These are phyloP conservation scores for Decapterus maruadsi DNA, from an alignment of 2,797 vertebrate species.

Conservation along the genomic window DNA sequence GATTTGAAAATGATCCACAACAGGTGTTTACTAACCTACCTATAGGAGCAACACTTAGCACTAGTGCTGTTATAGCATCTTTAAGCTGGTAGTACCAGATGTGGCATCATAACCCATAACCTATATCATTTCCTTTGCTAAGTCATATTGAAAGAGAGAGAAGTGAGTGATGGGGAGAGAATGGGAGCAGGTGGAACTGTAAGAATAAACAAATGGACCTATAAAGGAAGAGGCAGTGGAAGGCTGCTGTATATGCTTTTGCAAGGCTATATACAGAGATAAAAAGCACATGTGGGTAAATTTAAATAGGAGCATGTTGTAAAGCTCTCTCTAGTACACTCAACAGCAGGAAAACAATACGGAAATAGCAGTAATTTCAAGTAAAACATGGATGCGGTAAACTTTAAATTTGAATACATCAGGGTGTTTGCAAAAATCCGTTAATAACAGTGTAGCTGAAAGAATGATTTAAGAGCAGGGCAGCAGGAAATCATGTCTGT, in stretches of 20 bases:
- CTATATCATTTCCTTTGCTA: neutral
- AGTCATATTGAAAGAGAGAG: neutral
- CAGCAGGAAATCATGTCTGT: neutral
- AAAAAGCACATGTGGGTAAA: conserved; percentile 26
- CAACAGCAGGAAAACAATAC: conserved; percentile 6
- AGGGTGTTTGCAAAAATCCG: neutral
- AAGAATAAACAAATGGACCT: conserved; percentile 13
- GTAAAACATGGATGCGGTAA: neutral
- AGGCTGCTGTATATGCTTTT: neutral
- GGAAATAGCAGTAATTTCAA: neutral
- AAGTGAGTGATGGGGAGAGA: neutral
- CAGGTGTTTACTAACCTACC: conserved; percentile 4
- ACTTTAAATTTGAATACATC: neutral
- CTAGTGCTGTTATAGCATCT: conserved; percentile 10
- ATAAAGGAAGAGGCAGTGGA: neutral
- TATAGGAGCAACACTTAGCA: conserved; percentile 15
- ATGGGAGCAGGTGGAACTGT: conserved; percentile 4
- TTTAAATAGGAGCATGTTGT: conserved; percentile 20
- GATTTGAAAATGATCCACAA: conserved; percentile 26
- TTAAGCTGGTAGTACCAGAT: neutral
- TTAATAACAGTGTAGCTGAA: neutral
- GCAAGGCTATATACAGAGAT: conserved; percentile 15
- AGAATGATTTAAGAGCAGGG: neutral
- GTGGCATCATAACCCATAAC: neutral
- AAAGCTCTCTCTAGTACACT: neutral